Evolutionary conservation across 1,140 invertebrate species (phyloP).

Genomic region (Pogonomyrmex barbatus): DNA sequence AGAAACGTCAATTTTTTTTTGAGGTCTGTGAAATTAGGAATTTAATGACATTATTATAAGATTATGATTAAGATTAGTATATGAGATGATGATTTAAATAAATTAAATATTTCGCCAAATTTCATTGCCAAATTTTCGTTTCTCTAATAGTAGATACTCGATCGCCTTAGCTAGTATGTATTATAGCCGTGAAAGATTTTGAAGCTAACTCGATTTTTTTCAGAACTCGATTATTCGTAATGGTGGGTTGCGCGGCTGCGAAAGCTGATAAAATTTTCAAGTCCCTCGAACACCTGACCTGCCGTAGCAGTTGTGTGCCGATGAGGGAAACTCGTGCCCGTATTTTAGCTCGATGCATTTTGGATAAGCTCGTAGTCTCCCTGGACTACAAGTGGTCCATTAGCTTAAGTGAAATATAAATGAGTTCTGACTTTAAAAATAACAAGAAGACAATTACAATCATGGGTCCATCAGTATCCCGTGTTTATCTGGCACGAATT

Average conservation of each 20-base stretch:
- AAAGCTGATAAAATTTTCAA: slow-evolving; percentile 64
- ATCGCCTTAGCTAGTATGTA: neutral
- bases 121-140: neutral
- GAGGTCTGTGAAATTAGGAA: too few relatives aligned
- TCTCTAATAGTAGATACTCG: neutral
- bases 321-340: slow-evolving; percentile 51
- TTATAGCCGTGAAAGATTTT: slow-evolving; percentile 34
- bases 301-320: slow-evolving; percentile 54
- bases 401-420: slow-evolving; percentile 63
- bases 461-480: neutral
- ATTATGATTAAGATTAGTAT: too few relatives aligned
- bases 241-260: slow-evolving; percentile 39
- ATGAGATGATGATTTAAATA: neutral
- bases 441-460: slow-evolving; percentile 43
- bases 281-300: slow-evolving; percentile 53
- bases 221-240: slow-evolving; percentile 36
- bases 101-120: neutral
- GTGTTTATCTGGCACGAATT: neutral
- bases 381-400: slow-evolving; percentile 61
- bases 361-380: slow-evolving; percentile 58
- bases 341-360: slow-evolving; percentile 62
- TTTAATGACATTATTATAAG: too few relatives aligned
- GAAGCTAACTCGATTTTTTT: slow-evolving; percentile 54
- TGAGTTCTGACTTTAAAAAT: slow-evolving; percentile 53
- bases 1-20: too few relatives aligned